These are phyloP conservation scores for Ischnus inquisitorius DNA, from an alignment of 2,888 invertebrate species.

Conservation along the genomic window DNA sequence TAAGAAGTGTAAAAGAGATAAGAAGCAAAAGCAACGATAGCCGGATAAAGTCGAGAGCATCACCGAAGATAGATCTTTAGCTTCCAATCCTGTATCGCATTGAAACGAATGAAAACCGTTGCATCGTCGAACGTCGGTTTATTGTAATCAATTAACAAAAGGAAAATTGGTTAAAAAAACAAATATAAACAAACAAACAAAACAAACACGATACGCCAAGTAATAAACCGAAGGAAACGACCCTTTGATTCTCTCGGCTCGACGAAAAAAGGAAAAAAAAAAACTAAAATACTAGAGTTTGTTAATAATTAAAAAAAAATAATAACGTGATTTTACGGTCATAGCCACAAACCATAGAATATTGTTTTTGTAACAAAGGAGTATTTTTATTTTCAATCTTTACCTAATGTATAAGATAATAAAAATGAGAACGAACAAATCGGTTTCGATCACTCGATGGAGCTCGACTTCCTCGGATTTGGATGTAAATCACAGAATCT, in stretches of 20 bases:
- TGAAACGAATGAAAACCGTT: constrained; percentile 65
- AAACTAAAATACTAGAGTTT: constrained; percentile 63
- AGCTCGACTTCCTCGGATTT: neutral
- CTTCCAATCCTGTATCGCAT: constrained; percentile 74
- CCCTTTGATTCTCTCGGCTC: constrained; percentile 56
- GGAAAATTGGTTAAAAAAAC: constrained; percentile 5
- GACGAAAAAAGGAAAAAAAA: constrained; percentile 58
- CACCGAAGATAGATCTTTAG: constrained; percentile 41
- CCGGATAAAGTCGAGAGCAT: constrained; percentile 32
- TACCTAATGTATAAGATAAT: constrained; percentile 79
- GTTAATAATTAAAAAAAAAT: constrained; percentile 70
- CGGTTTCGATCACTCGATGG: constrained; percentile 3
- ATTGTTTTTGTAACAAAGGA: constrained; percentile 81
- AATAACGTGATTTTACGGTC: constrained; percentile 68
- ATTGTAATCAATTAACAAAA: constrained; percentile 63
- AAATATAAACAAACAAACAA: constrained; percentile 21
- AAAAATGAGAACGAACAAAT: constrained; percentile 70
- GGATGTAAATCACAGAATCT: neutral
- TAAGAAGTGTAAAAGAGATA: constrained; percentile 12
- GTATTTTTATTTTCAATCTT: constrained; percentile 80
- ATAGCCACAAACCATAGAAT: constrained; percentile 71
- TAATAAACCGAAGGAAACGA: constrained; percentile 58
- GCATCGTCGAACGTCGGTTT: constrained; percentile 57
- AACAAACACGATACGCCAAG: constrained; percentile 41
- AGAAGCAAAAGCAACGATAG: constrained; percentile 9